Percentiles rank a stretch among this genome's conserved stretches.
Evolutionary conservation across 2,113 vertebrate species (phyloP).

Genomic region (Electrona antarctica): DNA sequence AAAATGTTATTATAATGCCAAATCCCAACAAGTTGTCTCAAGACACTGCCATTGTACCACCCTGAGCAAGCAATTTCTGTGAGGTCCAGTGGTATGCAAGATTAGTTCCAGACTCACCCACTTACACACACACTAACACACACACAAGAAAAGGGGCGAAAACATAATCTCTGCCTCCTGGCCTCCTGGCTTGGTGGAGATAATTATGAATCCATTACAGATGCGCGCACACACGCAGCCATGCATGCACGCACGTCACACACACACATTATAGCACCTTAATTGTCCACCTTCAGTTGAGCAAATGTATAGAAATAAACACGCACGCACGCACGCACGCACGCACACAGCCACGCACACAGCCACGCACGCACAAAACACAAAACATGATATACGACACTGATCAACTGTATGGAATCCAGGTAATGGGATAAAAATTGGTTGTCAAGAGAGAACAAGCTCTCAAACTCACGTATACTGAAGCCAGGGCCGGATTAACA

Average conservation of each 20-base stretch:
- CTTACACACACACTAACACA: no score
- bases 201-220: background rate
- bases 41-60: no score
- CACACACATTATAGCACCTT: background rate
- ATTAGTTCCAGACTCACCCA: no score
- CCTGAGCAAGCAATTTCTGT: no score
- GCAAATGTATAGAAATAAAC: background rate
- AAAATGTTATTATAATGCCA: no score
- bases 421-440: background rate
- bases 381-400: slow-evolving; percentile 7
- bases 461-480: slow-evolving; percentile 29
- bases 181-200: no score
- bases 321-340: background rate
- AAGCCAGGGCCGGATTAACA: no score
- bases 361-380: slow-evolving; percentile 6
- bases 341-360: background rate
- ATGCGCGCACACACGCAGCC: background rate
- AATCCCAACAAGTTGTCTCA: no score
- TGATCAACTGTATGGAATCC: background rate
- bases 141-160: no score
- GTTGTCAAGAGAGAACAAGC: slow-evolving; percentile 48
- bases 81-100: no score
- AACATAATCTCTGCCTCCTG: no score
- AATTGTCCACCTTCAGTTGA: no score
- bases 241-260: background rate